Evolutionary conservation across 2,888 invertebrate genomes (phyloP).

Genomic region (Dryobotodes eremita): DNA sequence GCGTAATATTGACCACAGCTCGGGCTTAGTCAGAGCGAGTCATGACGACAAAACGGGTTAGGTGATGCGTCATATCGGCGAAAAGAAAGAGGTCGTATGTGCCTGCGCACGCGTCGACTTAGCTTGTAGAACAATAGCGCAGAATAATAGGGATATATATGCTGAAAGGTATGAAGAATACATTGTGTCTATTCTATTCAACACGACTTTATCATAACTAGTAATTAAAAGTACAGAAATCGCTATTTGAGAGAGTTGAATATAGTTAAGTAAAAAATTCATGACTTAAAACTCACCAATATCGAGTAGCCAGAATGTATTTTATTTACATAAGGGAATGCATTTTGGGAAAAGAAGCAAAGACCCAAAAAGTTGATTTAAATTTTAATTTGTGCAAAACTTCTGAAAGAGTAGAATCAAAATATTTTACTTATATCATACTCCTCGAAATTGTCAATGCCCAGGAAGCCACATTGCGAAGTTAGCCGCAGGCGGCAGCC

Average conservation of each 20-base stretch:
- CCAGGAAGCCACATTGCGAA: not conserved
- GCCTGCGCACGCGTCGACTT: constrained; percentile 54
- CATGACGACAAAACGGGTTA: constrained; percentile 76
- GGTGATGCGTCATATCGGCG: constrained; percentile 75
- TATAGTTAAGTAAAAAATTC: not conserved
- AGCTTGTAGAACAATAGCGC: constrained; percentile 45
- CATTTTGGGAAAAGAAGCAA: too few species aligned
- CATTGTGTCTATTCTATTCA: constrained; percentile 7
- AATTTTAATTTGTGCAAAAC: not conserved
- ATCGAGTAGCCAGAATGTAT: not conserved
- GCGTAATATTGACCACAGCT: constrained; percentile 74
- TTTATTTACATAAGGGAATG: not conserved
- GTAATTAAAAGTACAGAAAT: constrained; percentile 2
- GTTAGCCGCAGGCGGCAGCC: not conserved
- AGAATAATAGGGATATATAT: constrained; percentile 41
- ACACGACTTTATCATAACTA: not conserved
- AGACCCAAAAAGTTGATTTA: not conserved
- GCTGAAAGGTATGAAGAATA: constrained; percentile 13
- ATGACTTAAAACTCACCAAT: not conserved
- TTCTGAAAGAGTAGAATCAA: not conserved
- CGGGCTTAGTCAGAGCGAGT: constrained; percentile 75
- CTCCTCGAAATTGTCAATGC: not conserved
- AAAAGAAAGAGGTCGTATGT: constrained; percentile 68
- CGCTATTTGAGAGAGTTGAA: not conserved
- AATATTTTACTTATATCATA: not conserved